Evolutionary conservation across 92 coral and sea anemone species (phyloP).

Genomic region (Galaxea fascicularis): DNA sequence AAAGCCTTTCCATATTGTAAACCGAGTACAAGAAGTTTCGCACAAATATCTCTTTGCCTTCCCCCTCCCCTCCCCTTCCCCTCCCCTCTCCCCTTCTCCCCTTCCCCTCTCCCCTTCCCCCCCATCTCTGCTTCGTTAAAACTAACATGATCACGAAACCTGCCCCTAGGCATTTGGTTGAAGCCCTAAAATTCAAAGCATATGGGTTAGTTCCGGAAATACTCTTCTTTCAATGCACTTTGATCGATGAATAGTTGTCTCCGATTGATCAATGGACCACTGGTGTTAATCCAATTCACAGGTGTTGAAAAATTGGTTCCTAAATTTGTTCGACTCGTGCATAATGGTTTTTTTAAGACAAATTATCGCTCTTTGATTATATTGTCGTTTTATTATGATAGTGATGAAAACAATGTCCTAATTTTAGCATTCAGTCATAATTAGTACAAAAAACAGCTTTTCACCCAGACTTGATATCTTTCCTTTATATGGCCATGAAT

Average conservation of each 20-base stretch:
- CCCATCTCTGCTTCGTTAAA: no score
- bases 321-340: background rate
- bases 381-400: background rate
- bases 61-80: no score
- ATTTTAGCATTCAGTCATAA: background rate
- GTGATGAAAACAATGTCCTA: background rate
- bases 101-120: no score
- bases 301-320: background rate
- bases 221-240: background rate
- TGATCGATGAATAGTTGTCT: background rate
- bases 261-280: background rate
- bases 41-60: no score
- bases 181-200: background rate
- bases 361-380: constrained; percentile 7
- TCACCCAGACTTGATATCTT: background rate
- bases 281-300: background rate
- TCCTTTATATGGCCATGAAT: background rate
- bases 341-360: background rate
- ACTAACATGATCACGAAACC: no score
- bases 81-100: no score
- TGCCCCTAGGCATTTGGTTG: background rate
- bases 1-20: no score
- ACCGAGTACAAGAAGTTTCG: no score
- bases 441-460: background rate
- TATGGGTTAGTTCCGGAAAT: background rate